Evolutionary conservation across 2,888 invertebrate genomes (phyloP).

Genomic region (Vesta saturnalis): DNA sequence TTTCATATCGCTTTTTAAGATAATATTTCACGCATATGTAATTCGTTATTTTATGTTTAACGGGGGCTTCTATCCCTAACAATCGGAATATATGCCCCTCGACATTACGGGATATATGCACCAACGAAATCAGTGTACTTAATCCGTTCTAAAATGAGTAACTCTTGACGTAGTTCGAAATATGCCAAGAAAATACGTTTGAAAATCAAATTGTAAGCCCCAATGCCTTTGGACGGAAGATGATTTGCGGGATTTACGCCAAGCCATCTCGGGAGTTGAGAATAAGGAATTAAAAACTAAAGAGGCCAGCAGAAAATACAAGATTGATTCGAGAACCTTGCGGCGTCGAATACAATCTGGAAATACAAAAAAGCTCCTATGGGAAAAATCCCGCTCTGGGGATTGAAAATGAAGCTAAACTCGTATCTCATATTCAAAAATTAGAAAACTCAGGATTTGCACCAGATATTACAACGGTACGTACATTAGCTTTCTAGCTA

Average conservation of each 20-base stretch:
- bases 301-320: background rate
- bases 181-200: conserved; percentile 8
- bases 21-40: background rate
- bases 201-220: conserved; percentile 1
- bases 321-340: conserved; percentile 6
- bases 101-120: conserved; percentile 2
- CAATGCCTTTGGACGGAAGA: background rate
- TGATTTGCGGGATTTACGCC: background rate
- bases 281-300: background rate
- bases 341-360: conserved; percentile 3
- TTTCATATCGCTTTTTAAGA: background rate
- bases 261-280: background rate
- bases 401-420: conserved; percentile 3
- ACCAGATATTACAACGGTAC: conserved; percentile 3
- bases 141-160: conserved; percentile 8
- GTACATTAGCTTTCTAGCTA: conserved; percentile 1
- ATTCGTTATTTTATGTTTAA: background rate
- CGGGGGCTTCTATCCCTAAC: background rate
- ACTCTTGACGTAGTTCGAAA: background rate
- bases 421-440: background rate
- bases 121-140: conserved; percentile 3
- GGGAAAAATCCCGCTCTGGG: background rate
- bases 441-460: background rate
- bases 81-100: conserved; percentile 5
- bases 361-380: background rate